phyloP scores from a whole-genome alignment of 2,888 invertebrate species.

The Melinaea marsaeus region DNA sequence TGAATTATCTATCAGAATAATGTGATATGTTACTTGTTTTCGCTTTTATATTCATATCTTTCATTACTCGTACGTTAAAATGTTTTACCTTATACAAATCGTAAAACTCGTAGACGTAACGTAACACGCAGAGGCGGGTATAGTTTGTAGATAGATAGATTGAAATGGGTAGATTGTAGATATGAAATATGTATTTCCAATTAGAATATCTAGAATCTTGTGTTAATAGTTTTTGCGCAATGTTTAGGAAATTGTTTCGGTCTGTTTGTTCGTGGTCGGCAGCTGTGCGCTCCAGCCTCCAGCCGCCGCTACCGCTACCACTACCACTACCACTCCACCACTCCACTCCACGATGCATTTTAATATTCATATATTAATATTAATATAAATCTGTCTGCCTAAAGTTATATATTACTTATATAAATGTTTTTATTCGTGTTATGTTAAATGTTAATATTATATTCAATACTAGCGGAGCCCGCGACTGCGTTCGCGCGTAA shows the following conservation, averaged over 20 bases:
- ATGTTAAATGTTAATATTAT: too few relatives aligned
- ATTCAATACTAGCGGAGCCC: too few relatives aligned
- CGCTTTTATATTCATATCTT: too few relatives aligned
- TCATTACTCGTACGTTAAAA: too few relatives aligned
- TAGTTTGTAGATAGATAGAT: constrained; percentile 9
- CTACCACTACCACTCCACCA: too few relatives aligned
- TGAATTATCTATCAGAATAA: too few relatives aligned
- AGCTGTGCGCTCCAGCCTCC: constrained; percentile 19
- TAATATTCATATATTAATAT: constrained; percentile 5
- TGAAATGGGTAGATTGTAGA: constrained; percentile 29
- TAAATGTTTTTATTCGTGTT: too few relatives aligned
- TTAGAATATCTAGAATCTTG: constrained; percentile 36
- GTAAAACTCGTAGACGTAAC: neutral
- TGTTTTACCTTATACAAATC: too few relatives aligned
- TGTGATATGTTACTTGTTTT: too few relatives aligned
- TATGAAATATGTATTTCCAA: constrained; percentile 35
- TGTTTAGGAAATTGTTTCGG: constrained; percentile 26
- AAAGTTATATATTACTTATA: too few relatives aligned
- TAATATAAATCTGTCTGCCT: neutral
- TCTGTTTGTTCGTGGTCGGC: constrained; percentile 33
- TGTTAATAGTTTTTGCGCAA: constrained; percentile 35
- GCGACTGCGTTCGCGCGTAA: too few relatives aligned
- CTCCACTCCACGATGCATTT: neutral
- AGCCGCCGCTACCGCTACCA: too few relatives aligned
- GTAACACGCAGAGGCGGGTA: neutral